Percentiles rank a stretch among this genome's conserved stretches.
phyloP scores from a whole-genome alignment of 2,888 invertebrate genomes.

The Nomada fabriciana region DNA sequence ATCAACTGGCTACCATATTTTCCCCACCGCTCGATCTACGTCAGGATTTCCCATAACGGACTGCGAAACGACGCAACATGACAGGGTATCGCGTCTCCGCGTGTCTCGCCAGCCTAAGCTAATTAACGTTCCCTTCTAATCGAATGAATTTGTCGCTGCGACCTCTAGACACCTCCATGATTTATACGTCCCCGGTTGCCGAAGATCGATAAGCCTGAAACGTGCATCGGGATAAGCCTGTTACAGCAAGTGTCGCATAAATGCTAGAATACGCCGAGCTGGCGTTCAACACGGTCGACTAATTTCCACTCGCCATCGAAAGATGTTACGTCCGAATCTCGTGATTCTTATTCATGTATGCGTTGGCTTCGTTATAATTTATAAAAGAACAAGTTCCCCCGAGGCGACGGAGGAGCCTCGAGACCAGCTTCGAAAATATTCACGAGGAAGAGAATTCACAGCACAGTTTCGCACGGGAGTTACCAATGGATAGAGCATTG shows the following conservation, averaged over 20 bases:
- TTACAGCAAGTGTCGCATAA: neutral
- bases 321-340: neutral
- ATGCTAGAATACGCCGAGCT: no score
- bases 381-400: no score
- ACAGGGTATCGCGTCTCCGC: constrained; percentile 35
- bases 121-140: constrained; percentile 50
- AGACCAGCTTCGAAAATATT: neutral
- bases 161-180: constrained; percentile 15
- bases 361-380: no score
- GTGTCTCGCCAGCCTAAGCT: constrained; percentile 27
- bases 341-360: neutral
- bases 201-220: constrained; percentile 26
- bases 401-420: no score
- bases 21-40: neutral
- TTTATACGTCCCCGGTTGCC: neutral
- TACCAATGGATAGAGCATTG: constrained; percentile 44
- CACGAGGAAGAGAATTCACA: neutral
- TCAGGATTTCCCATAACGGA: constrained; percentile 64
- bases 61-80: constrained; percentile 26
- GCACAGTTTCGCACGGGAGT: constrained; percentile 42
- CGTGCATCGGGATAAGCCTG: constrained; percentile 8
- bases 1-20: constrained; percentile 9
- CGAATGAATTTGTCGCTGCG: constrained; percentile 23
- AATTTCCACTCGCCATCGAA: no score
- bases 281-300: no score